These are phyloP conservation scores for Plumapathes pennacea DNA, from an alignment of 92 coral and sea anemone species.

Conservation along the genomic window DNA sequence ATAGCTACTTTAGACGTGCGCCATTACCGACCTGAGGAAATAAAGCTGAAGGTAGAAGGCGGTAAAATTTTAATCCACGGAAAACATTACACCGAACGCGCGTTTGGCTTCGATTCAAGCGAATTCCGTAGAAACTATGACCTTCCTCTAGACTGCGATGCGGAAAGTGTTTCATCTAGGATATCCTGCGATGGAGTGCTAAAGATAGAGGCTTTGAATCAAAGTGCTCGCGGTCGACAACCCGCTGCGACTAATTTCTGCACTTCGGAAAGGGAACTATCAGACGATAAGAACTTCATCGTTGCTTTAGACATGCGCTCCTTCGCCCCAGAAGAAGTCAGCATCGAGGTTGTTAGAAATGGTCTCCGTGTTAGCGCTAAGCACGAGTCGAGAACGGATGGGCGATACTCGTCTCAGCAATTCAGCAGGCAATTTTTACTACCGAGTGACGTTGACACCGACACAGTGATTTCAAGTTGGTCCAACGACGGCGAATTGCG, in stretches of 20 bases:
- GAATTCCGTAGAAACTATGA: constrained; percentile 88
- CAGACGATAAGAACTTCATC: constrained; percentile 81
- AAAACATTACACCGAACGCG: constrained; percentile 84
- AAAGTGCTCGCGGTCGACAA: constrained; percentile 26
- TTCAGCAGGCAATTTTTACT: constrained; percentile 85
- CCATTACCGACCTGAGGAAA: constrained; percentile 90
- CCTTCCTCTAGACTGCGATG: constrained; percentile 82
- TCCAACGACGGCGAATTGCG: constrained; percentile 80
- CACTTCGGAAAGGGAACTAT: constrained; percentile 77
- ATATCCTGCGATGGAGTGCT: constrained; percentile 87
- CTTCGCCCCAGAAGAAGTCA: constrained; percentile 79
- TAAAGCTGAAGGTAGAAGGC: constrained; percentile 84
- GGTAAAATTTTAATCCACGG: constrained; percentile 76
- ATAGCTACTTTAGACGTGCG: constrained; percentile 86
- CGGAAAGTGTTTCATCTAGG: constrained; percentile 73
- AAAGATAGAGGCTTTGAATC: constrained; percentile 76
- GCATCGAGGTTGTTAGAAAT: constrained; percentile 76
- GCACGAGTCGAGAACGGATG: constrained; percentile 73
- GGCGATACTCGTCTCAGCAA: constrained; percentile 73
- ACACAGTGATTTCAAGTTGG: constrained; percentile 63
- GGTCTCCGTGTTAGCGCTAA: constrained; percentile 83
- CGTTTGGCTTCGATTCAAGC: constrained; percentile 81
- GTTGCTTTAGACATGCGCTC: constrained; percentile 79
- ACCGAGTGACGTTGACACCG: constrained; percentile 90
- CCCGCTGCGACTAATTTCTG: constrained; percentile 46